phyloP scores from a whole-genome alignment of 2,888 invertebrate genomes.

The Callyntrura guangdongensis region DNA sequence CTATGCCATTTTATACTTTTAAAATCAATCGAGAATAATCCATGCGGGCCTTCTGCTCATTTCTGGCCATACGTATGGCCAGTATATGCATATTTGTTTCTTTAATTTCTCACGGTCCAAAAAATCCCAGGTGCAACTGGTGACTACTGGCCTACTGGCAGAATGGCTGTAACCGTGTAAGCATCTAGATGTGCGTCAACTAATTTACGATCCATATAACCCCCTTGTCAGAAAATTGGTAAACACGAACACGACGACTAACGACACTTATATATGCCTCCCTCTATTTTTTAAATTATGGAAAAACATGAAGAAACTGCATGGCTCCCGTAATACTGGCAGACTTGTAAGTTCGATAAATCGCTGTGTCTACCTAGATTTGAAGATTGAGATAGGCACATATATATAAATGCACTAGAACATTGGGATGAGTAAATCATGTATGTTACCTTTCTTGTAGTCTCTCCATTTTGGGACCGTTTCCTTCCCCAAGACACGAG shows the following conservation, averaged over 20 bases:
- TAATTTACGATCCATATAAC: no score
- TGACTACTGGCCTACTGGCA: background rate
- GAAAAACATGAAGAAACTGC: background rate
- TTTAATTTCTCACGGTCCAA: no score
- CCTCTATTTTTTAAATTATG: background rate
- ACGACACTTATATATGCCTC: no score
- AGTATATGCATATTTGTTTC: no score
- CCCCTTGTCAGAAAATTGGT: no score
- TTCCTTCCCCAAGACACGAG: conserved; percentile 49
- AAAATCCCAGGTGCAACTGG: conserved; percentile 7
- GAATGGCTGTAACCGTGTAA: background rate
- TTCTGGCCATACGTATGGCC: no score
- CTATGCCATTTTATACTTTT: no score
- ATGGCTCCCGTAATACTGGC: background rate
- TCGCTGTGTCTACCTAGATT: background rate
- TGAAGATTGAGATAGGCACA: background rate
- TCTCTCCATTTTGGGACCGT: background rate
- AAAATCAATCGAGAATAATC: no score
- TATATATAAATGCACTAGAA: background rate
- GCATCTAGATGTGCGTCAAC: background rate
- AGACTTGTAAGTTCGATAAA: conserved; percentile 1
- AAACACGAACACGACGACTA: no score
- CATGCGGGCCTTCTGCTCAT: no score
- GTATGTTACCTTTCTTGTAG: background rate
- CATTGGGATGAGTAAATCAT: background rate